Evolutionary conservation across 2,113 vertebrate species (phyloP), one percentile per base, ranked within the genome.

Genomic region (Pitta sordida): DNA sequence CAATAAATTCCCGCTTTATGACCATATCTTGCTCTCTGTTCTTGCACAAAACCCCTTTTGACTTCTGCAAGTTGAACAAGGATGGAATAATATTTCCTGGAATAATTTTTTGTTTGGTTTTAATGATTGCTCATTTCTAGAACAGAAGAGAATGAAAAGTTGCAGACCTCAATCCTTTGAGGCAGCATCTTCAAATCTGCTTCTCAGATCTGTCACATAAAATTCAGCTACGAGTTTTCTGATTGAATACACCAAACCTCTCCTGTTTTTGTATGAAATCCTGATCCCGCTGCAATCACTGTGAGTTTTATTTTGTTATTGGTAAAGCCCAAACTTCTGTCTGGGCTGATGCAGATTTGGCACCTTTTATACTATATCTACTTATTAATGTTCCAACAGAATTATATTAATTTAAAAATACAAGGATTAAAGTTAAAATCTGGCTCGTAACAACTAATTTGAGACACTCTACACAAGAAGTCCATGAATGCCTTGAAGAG

Each of bases 81-180:
- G 87, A 83, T 60, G 43, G 90, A 93, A 95, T 90, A 95, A 63
- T 95, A 83, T 93, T 96, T 96, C 71, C 87, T 93, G 90, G 87
- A 90, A 91, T 93, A 83, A 91, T 78, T 83, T 67, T 70, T 36
- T 81, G 70, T 94, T 96, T 94, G 77, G 67, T 77, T 96, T 92
- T 78, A 91, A 75, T 22, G 79, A 68, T 90, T 88, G 71, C 82
- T 93, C 82, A 60, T 93, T 94, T 94, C 87, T 87, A 95, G 95
- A 90, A 78, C 39, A 34, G 58, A 69, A 69, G 51, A 86, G 48
- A 90, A 64, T 88, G 76, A 92, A 52, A 88, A 90, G 52, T 59
- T 83, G 67, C 55, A 76, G 75, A 26, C 55, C 75, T 87, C 43
- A 44, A 4, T 77, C 67, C n/a, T 91, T 55, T 48, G 84, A 92